Percentiles rank a stretch among this genome's conserved stretches.
Evolutionary conservation across 2,888 invertebrate species (phyloP).

Genomic region (Spisula subtruncata): DNA sequence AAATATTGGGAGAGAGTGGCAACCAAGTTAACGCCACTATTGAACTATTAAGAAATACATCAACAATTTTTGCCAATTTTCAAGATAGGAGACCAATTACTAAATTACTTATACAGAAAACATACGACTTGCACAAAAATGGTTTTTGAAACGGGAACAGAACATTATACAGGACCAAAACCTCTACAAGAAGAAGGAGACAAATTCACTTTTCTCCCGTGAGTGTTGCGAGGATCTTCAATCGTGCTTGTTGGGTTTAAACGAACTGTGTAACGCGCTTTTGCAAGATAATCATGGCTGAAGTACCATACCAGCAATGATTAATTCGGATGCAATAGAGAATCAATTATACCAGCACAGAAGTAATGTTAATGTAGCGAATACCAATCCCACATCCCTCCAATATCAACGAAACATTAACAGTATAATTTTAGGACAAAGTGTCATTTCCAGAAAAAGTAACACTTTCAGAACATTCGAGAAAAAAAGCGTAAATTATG

Average conservation of each 20-base stretch:
- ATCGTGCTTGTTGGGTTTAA: slow-evolving; percentile 43
- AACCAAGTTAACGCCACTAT: background rate
- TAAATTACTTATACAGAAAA: background rate
- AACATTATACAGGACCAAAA: background rate
- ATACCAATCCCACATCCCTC: slow-evolving; percentile 60
- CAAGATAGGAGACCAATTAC: slow-evolving; percentile 22
- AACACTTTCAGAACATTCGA: slow-evolving; percentile 2
- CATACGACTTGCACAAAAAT: background rate
- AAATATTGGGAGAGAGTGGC: background rate
- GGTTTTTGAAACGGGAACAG: slow-evolving; percentile 33
- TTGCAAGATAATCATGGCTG: slow-evolving; percentile 18
- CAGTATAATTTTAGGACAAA: slow-evolving; percentile 58
- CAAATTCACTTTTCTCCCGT: background rate
- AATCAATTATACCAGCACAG: slow-evolving; percentile 55
- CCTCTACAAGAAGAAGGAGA: background rate
- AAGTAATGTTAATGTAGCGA: slow-evolving; percentile 56
- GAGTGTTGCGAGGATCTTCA: slow-evolving; percentile 32
- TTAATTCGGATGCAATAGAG: slow-evolving; percentile 61
- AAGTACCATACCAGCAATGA: slow-evolving; percentile 45
- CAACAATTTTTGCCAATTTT: background rate
- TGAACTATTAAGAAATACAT: background rate
- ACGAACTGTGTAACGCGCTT: background rate
- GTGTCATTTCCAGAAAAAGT: slow-evolving; percentile 47
- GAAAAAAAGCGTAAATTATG: background rate
- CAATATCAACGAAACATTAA: slow-evolving; percentile 57